A percentile compares a stretch with the other conserved stretches of the same genome.
These are phyloP conservation scores for Buathra laborator DNA, from an alignment of 2,888 invertebrate species.

Conservation along the genomic window DNA sequence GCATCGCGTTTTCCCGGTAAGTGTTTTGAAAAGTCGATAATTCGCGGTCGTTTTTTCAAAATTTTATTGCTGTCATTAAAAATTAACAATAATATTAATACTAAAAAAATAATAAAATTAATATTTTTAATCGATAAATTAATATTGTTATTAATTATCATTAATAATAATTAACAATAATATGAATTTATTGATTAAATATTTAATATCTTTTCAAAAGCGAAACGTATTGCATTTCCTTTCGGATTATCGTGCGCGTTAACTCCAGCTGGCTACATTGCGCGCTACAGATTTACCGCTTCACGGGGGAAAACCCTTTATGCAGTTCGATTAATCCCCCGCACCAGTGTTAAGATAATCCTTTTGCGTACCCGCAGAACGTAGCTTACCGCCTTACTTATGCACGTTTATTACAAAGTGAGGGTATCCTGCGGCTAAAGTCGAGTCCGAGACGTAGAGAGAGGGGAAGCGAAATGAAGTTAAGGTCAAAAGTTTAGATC, in stretches of 20 bases:
- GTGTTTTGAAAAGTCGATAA: neutral
- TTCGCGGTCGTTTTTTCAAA: too few relatives aligned
- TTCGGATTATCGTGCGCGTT: too few relatives aligned
- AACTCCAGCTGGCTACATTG: too few relatives aligned
- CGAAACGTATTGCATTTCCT: too few relatives aligned
- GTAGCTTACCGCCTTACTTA: conserved; percentile 39
- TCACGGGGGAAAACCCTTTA: neutral
- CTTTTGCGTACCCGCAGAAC: conserved; percentile 43
- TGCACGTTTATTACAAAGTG: conserved; percentile 21
- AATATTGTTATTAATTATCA: too few relatives aligned
- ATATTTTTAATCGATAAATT: too few relatives aligned
- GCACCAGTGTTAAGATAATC: conserved; percentile 53
- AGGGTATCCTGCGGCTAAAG: conserved; percentile 18
- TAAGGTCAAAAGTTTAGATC: conserved; percentile 51
- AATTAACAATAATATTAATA: too few relatives aligned
- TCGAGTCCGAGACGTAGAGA: neutral
- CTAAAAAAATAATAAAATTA: too few relatives aligned
- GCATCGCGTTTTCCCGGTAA: neutral
- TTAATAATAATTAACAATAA: too few relatives aligned
- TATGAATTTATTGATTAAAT: too few relatives aligned
- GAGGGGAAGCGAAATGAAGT: conserved; percentile 16
- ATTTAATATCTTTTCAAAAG: too few relatives aligned
- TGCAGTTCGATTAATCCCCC: conserved; percentile 53
- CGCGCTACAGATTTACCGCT: neutral
- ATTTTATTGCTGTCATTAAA: too few relatives aligned